These are phyloP conservation scores for Onychomys leucogaster DNA, from an alignment of 2,797 vertebrate genomes.

Conservation along the genomic window DNA sequence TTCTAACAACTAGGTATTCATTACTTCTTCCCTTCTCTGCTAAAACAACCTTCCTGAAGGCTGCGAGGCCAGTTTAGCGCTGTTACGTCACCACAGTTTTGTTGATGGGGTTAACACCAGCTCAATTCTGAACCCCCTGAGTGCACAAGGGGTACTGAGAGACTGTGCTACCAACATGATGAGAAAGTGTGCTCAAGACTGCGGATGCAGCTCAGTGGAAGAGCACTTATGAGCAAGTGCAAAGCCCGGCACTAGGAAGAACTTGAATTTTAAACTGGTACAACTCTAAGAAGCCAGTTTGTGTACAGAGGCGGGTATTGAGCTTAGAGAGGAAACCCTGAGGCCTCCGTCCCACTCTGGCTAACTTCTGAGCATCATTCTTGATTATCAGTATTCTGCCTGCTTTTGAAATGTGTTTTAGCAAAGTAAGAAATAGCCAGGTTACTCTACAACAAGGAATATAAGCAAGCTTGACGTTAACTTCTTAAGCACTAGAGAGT, in stretches of 20 bases:
- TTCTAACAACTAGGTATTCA: slow-evolving; percentile 12
- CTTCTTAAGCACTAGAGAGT: not conserved
- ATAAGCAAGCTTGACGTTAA: not conserved
- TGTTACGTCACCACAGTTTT: not conserved
- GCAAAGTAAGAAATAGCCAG: not conserved
- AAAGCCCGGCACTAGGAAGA: not conserved
- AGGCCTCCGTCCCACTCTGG: not conserved
- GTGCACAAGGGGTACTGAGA: not conserved
- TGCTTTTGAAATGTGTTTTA: not conserved
- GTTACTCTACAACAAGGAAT: not conserved
- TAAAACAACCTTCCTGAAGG: not conserved
- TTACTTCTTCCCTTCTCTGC: not conserved
- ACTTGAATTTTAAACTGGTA: not conserved
- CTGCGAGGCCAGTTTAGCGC: not conserved
- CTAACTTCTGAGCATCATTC: not conserved
- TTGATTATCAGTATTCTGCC: not conserved
- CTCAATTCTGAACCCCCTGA: slow-evolving; percentile 9
- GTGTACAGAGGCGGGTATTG: not conserved
- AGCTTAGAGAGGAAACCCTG: not conserved
- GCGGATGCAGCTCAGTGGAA: not conserved
- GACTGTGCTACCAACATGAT: not conserved
- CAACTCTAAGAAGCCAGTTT: slow-evolving; percentile 8
- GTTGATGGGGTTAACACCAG: not conserved
- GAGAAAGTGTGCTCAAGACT: not conserved
- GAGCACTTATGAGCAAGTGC: not conserved